Evolutionary conservation across 2,797 vertebrate genomes (phyloP), one percentile per base, ranked within the genome.

Genomic region (Danio albolineatus): DNA sequence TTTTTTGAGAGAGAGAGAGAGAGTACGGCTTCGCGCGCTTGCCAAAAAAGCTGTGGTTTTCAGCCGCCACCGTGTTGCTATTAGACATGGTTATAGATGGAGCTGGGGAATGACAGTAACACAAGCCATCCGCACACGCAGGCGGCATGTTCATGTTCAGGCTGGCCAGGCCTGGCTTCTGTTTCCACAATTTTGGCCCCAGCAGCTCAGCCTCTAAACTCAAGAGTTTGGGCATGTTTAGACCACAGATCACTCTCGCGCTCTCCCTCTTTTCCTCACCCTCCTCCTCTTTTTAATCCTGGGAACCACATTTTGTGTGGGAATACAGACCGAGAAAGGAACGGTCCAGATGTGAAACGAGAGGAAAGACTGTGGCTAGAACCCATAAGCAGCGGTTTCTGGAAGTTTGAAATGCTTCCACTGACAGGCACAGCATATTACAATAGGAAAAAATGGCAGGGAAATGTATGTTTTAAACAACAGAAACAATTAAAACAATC

Each of bases 1-100:
- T 28, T n/a, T n/a, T n/a, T n/a, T n/a, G n/a, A n/a, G n/a, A 28
- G n/a, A n/a, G n/a, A n/a, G n/a, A n/a, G n/a, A n/a, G 48, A 48
- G 46, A 54, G 76, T 70, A 73, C 2, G 46, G n/a, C 65, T 28
- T 44, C 51, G 21, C 44, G 9, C 48, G 54, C 80, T 67, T 87
- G 83, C 84, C 86, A 86, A 86, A 85, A 79, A 76, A 73, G 61
- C 73, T 73, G 83, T 79, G 83, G 85, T 87, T 85, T 73, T 83
- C 65, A 16, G 73, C 73, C 41, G 79, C 83, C 79, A 82, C 82
- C 67, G 59, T 85, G 82, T 82, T 61, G 76, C 85, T 84, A 86
- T 86, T 84, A 86, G 84, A 80, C 84, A 78, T 85, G 76, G 82
- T 87, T 82, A 81, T 73, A 87, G 82, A 85, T 62, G 81, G 71